Evolutionary conservation across 2,888 invertebrate species (phyloP).

Genomic region (Ennomos fuscantarius): DNA sequence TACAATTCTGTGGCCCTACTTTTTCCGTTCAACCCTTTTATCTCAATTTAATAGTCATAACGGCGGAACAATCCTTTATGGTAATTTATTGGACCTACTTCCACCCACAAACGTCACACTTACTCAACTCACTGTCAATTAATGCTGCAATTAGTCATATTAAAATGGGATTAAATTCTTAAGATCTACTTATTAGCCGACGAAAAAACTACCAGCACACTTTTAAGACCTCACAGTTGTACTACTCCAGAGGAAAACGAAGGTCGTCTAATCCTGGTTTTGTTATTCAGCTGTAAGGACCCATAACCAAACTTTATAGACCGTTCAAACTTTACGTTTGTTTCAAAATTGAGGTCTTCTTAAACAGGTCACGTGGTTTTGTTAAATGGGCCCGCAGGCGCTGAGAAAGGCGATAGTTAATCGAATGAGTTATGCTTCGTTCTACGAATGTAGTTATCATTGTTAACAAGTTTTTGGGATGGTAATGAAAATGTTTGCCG

Average conservation of each 20-base stretch:
- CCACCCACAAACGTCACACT: conserved; percentile 43
- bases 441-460: conserved; percentile 71
- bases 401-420: conserved; percentile 62
- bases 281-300: background rate
- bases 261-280: conserved; percentile 7
- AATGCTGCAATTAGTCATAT: conserved; percentile 75
- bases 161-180: conserved; percentile 76
- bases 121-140: conserved; percentile 56
- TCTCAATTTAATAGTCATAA: conserved; percentile 8
- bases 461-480: conserved; percentile 62
- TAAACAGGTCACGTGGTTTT: conserved; percentile 8
- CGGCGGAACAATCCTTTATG: conserved; percentile 24
- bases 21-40: conserved; percentile 33
- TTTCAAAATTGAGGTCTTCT: conserved; percentile 2
- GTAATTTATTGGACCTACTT: conserved; percentile 30
- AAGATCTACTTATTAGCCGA: conserved; percentile 54
- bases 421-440: conserved; percentile 83
- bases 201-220: conserved; percentile 39
- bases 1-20: no score
- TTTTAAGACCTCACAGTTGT: conserved; percentile 2
- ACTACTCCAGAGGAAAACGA: background rate
- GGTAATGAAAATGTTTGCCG: conserved; percentile 69
- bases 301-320: conserved; percentile 8
- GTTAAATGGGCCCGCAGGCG: conserved; percentile 72
- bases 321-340: background rate